Percentiles rank a stretch among this genome's conserved stretches.
Conservation (phyloP, 2,888 invertebrate species). For the Luperina testacea region DNA sequence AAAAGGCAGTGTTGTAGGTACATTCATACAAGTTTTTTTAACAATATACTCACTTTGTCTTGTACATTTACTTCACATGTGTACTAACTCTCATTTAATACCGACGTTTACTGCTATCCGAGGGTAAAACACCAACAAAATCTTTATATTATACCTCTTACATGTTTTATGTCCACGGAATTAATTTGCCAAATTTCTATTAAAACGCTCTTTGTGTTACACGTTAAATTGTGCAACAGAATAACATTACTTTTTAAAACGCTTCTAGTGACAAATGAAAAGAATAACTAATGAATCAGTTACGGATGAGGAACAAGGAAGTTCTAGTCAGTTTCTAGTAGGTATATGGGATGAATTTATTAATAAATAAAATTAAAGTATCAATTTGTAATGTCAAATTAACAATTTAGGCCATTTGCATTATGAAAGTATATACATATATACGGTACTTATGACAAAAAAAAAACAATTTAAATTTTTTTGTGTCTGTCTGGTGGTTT, state of each 20-base stretch:
- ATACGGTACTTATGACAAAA: no score
- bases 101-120: slow-evolving; percentile 50
- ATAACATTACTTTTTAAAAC: slow-evolving; percentile 12
- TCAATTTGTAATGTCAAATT: no score
- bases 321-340: not conserved
- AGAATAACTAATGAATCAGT: not conserved
- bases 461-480: no score
- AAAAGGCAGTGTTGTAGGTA: not conserved
- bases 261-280: slow-evolving; percentile 2
- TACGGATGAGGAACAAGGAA: not conserved
- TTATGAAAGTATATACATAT: no score
- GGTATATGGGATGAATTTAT: not conserved
- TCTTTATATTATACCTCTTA: slow-evolving; percentile 53
- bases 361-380: no score
- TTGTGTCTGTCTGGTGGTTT: no score
- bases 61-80: slow-evolving; percentile 41
- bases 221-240: slow-evolving; percentile 36
- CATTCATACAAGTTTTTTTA: slow-evolving; percentile 2
- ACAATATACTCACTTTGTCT: slow-evolving; percentile 6
- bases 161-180: slow-evolving; percentile 60
- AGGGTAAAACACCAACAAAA: slow-evolving; percentile 56
- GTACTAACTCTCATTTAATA: slow-evolving; percentile 50
- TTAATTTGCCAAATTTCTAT: slow-evolving; percentile 56
- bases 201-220: slow-evolving; percentile 46
- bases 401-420: no score